Base-by-base conservation (phyloP, 2,797 vertebrate genomes). In the Darevskia nairensis region DNA sequence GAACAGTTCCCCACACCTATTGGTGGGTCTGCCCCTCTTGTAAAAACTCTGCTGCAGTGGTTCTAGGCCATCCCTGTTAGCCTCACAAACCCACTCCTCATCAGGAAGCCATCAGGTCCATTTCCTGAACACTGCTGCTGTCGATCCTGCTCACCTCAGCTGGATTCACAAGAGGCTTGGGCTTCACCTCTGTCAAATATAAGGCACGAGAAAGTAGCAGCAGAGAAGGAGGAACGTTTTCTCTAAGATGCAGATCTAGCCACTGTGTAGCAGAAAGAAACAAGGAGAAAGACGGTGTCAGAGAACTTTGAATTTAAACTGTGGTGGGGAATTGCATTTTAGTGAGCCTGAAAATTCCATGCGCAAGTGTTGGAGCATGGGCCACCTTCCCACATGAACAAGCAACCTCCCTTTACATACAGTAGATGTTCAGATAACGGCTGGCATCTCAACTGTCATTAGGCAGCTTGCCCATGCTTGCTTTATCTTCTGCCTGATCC, bases 121-220 rank as follows among this genome's bases (percentile, higher is more conserved):
- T 69, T 55, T 74, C 71, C 21, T 39, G 32, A 15, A 29, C 23
- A 23, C 7, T 2, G 1, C 4, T 21, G 3, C 59, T 66, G 6
- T 4, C n/a, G 25, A n/a, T 27, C 46, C 41, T 27, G 86, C 96
- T 90, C 86, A 97, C 99, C 97, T 99, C 97, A 75, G 95, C 97
- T 50, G 97, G 96, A 1, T 97, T 96, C 1, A 98, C 95, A 29
- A 98, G 96, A 90, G 98, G 88, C 90, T 98, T 98, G 32, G 98
- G 98, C 94, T 98, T 98, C 93, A 98, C 80, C 15, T 99, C 98
- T 8, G 98, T 98, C 91, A 99, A 96, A 94, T 98, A 99, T 97
- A 99, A 98, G 96, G 98, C 98, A 91, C 98, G 97, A 81, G 99
- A 99, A 84, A 99, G 97, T 88, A 99, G 97, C 94, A 99, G 96